Percentiles rank a stretch among this genome's conserved stretches.
phyloP scores from a whole-genome alignment of 2,797 vertebrate genomes.

The Danio jaintianensis region DNA sequence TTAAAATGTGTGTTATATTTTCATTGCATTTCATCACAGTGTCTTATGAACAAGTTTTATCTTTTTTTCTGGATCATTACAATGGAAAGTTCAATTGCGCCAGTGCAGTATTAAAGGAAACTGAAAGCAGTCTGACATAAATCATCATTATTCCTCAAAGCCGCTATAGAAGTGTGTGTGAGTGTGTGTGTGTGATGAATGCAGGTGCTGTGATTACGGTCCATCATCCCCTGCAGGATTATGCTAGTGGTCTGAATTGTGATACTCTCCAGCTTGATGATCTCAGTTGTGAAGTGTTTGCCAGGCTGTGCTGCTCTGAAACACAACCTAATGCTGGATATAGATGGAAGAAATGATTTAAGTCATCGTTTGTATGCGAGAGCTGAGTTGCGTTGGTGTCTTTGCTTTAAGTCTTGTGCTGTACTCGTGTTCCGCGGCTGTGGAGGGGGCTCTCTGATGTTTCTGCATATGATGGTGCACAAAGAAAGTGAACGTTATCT shows the following conservation, averaged over 20 bases:
- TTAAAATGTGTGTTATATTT: background rate
- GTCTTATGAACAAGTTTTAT: constrained; percentile 27
- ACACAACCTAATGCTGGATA: constrained; percentile 63
- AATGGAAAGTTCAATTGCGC: background rate
- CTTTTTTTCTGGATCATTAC: constrained; percentile 11
- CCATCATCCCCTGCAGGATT: constrained; percentile 44
- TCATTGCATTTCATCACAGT: constrained; percentile 28
- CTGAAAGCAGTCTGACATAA: constrained; percentile 5
- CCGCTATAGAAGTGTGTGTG: background rate
- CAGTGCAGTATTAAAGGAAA: background rate
- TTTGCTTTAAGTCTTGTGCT: constrained; percentile 14
- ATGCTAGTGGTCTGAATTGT: constrained; percentile 50
- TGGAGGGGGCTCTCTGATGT: background rate
- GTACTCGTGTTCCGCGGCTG: constrained; percentile 23
- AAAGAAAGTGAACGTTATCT: background rate
- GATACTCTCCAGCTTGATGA: constrained; percentile 43
- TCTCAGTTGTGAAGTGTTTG: constrained; percentile 54
- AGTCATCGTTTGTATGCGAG: constrained; percentile 60
- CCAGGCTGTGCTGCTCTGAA: constrained; percentile 53
- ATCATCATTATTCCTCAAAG: constrained; percentile 17
- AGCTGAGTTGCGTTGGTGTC: constrained; percentile 55
- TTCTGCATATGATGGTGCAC: background rate
- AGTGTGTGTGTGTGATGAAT: constrained; percentile 14
- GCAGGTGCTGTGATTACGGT: constrained; percentile 57
- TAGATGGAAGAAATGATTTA: constrained; percentile 62